Evolutionary conservation across 2,888 invertebrate genomes (phyloP).

Genomic region (Chelonus formosanus): DNA sequence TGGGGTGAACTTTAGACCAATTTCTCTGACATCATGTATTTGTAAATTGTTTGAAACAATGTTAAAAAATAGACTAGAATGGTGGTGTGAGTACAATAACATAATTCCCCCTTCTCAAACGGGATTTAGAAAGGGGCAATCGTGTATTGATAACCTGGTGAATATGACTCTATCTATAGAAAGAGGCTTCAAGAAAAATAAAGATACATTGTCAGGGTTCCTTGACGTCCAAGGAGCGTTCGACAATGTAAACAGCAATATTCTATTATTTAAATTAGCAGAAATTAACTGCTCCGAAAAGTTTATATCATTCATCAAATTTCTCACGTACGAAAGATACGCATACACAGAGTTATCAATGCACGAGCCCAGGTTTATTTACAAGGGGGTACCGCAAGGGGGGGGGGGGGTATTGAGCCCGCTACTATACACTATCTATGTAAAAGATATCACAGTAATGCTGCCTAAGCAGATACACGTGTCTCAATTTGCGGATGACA

Average conservation of each 20-base stretch:
- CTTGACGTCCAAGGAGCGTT: slow-evolving; percentile 39
- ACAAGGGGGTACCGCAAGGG: slow-evolving; percentile 37
- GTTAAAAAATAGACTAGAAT: slow-evolving; percentile 37
- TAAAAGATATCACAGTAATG: slow-evolving; percentile 15
- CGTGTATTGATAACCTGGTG: slow-evolving; percentile 36
- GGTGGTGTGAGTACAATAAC: slow-evolving; percentile 36
- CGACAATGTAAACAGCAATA: slow-evolving; percentile 38
- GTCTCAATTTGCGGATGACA: slow-evolving; percentile 37
- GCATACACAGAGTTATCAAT: neutral
- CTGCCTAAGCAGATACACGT: slow-evolving; percentile 5
- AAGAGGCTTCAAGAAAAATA: slow-evolving; percentile 15
- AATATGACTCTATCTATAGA: slow-evolving; percentile 32
- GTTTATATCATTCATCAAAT: neutral
- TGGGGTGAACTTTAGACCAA: slow-evolving; percentile 31
- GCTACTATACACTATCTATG: slow-evolving; percentile 26
- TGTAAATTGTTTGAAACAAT: slow-evolving; percentile 41
- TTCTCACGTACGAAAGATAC: neutral
- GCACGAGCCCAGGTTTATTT: slow-evolving; percentile 5
- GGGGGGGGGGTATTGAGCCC: slow-evolving; percentile 37
- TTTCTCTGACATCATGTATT: slow-evolving; percentile 36
- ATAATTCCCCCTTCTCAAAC: slow-evolving; percentile 31
- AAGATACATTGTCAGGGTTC: slow-evolving; percentile 31
- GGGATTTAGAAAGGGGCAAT: slow-evolving; percentile 37
- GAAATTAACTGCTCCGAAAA: neutral
- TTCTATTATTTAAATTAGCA: slow-evolving; percentile 26